These are phyloP conservation scores for Chaetodon trifascialis DNA, from an alignment of 2,113 vertebrate species.

Conservation along the genomic window DNA sequence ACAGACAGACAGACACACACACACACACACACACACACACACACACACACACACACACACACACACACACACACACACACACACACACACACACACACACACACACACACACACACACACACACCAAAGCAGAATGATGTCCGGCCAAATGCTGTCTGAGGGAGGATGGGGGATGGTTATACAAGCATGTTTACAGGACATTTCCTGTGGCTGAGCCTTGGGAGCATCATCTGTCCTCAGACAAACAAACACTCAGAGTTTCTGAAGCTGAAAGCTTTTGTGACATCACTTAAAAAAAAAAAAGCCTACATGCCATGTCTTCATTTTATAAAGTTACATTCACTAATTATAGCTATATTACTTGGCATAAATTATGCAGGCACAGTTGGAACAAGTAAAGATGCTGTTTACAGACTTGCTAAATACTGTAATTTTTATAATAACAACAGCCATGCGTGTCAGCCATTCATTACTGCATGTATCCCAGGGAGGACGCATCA, in stretches of 20 bases:
- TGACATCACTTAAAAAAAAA: conserved; percentile 26
- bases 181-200: conserved; percentile 83
- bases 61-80: conserved; percentile 55
- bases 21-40: conserved; percentile 53
- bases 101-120: conserved; percentile 53
- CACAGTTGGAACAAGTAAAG: conserved; percentile 11
- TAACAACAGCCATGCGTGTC: conserved; percentile 45
- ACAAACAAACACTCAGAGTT: conserved; percentile 76
- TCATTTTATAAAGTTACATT: conserved; percentile 37
- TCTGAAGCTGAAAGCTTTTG: conserved; percentile 55
- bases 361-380: conserved; percentile 7
- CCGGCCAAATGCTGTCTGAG: conserved; percentile 73
- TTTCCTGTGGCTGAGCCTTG: conserved; percentile 82
- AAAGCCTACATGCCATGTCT: conserved; percentile 1
- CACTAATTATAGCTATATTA: conserved; percentile 17
- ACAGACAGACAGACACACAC: neutral
- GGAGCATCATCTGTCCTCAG: conserved; percentile 79
- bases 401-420: conserved; percentile 26
- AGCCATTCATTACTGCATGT: conserved; percentile 59
- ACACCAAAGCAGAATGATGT: conserved; percentile 59
- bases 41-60: conserved; percentile 31
- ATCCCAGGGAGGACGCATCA: conserved; percentile 27
- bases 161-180: conserved; percentile 77
- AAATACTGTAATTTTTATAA: conserved; percentile 32
- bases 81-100: conserved; percentile 24